Percentiles rank a stretch among this genome's conserved stretches.
Evolutionary conservation across 2,113 vertebrate genomes (phyloP).

Genomic region (Indicator maculatus): DNA sequence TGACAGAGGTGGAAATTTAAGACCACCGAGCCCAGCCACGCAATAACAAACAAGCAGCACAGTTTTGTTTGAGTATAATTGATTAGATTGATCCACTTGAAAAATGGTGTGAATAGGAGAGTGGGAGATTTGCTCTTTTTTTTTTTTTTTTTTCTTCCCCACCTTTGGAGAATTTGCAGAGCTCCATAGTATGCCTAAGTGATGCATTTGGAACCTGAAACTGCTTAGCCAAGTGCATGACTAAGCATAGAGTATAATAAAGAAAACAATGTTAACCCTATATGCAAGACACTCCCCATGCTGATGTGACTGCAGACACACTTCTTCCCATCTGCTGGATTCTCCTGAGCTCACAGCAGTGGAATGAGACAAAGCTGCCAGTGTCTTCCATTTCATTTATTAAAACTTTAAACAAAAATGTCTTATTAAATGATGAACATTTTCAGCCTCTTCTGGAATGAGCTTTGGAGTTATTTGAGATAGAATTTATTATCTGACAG

Average conservation of each 20-base stretch:
- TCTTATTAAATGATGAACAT: slow-evolving; percentile 14
- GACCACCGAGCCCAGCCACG: not conserved
- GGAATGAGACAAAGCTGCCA: slow-evolving; percentile 43
- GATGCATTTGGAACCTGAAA: not conserved
- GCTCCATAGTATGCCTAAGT: not conserved
- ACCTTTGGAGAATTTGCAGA: not conserved
- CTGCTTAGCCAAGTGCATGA: not conserved
- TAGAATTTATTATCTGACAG: slow-evolving; percentile 8
- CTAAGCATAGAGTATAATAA: not conserved
- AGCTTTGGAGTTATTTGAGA: not conserved
- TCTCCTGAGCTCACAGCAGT: slow-evolving; percentile 30
- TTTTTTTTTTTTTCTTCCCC: not conserved
- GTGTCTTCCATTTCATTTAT: slow-evolving; percentile 41
- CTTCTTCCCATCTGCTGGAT: not conserved
- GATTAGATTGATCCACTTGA: not conserved
- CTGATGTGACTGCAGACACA: not conserved
- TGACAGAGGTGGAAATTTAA: not conserved
- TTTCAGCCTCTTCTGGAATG: slow-evolving; percentile 29
- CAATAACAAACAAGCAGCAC: not conserved
- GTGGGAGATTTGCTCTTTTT: not conserved
- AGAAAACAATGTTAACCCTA: not conserved
- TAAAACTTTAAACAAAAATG: slow-evolving; percentile 2
- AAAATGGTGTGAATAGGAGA: not conserved
- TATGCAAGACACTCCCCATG: not conserved
- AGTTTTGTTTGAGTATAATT: not conserved